A percentile compares a stretch with the other conserved stretches of the same genome.
Conservation (phyloP, 2,888 invertebrate species). For the Drosophila tanythrix region DNA sequence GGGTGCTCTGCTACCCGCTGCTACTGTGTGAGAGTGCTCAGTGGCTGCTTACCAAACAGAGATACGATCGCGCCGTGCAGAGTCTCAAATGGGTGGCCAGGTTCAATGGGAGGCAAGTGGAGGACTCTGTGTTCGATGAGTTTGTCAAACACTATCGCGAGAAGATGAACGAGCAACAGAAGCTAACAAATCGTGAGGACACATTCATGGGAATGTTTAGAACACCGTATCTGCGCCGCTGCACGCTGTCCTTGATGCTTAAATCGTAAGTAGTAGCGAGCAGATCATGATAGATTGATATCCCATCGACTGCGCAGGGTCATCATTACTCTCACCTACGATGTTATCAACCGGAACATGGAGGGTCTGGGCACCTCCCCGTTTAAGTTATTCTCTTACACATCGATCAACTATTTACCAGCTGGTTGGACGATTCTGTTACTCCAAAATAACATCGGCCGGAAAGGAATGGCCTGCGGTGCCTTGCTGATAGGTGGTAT, state of each 20-base stretch:
- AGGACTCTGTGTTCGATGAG: conserved; percentile 84
- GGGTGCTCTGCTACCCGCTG: conserved; percentile 85
- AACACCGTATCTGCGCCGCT: conserved; percentile 86
- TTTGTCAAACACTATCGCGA: conserved; percentile 82
- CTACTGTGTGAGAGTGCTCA: conserved; percentile 87
- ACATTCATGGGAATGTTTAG: conserved; percentile 86
- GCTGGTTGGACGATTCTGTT: conserved; percentile 84
- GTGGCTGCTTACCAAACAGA: conserved; percentile 87
- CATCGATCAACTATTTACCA: conserved; percentile 86
- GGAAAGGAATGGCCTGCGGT: conserved; percentile 86
- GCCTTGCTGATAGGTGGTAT: conserved; percentile 86
- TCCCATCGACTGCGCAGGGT: conserved; percentile 84
- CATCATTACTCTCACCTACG: conserved; percentile 87
- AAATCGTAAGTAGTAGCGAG: conserved; percentile 86
- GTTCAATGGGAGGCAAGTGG: conserved; percentile 85
- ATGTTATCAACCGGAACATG: conserved; percentile 87
- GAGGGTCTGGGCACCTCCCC: conserved; percentile 86
- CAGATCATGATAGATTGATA: conserved; percentile 6
- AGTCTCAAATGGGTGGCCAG: conserved; percentile 86
- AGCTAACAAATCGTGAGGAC: conserved; percentile 57
- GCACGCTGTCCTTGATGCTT: conserved; percentile 86
- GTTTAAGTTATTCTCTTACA: conserved; percentile 86
- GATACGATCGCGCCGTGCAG: conserved; percentile 85
- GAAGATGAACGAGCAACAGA: conserved; percentile 59
- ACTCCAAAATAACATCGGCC: conserved; percentile 83